Conservation (phyloP, 2,888 invertebrate species). For the Diadegma fenestrale region DNA sequence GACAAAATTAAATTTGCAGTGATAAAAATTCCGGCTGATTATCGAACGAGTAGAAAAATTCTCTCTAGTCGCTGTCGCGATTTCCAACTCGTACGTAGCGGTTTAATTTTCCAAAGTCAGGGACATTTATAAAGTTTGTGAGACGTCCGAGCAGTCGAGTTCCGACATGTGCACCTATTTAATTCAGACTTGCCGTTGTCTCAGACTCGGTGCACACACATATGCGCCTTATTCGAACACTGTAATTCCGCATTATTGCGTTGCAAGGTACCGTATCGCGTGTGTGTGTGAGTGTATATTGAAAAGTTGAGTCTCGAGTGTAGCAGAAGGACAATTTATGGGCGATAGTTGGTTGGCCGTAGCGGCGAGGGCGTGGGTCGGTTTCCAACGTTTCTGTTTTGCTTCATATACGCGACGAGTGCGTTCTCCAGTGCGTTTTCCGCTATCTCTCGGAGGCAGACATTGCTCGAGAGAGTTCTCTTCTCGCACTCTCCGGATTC, state of each 20-base stretch:
- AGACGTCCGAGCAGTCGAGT: slow-evolving; percentile 24
- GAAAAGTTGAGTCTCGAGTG: slow-evolving; percentile 25
- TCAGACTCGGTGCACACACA: background rate
- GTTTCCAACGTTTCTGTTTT: slow-evolving; percentile 55
- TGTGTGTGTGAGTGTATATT: slow-evolving; percentile 21
- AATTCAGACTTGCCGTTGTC: slow-evolving; percentile 40
- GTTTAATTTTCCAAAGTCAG: background rate
- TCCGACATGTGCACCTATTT: slow-evolving; percentile 46
- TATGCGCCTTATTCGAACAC: background rate
- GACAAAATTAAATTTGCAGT: too few relatives aligned
- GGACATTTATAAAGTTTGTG: background rate
- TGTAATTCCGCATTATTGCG: slow-evolving; percentile 36
- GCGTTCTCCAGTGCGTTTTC: slow-evolving; percentile 63
- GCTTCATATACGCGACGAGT: background rate
- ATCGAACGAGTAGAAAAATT: background rate
- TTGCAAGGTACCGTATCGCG: slow-evolving; percentile 22
- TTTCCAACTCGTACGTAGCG: background rate
- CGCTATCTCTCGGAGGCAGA: slow-evolving; percentile 71
- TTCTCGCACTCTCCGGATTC: slow-evolving; percentile 29
- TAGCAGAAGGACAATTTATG: slow-evolving; percentile 77
- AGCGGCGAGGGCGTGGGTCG: slow-evolving; percentile 76
- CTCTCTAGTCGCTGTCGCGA: background rate
- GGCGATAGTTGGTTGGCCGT: slow-evolving; percentile 60
- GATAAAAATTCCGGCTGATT: background rate
- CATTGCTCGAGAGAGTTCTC: slow-evolving; percentile 20